Evolutionary conservation across 2,113 vertebrate genomes (phyloP).

Genomic region (rat (Rattus norvegicus)): GRCr8 NC_086033.1:94439001-94439500

Average conservation of each 20-base stretch:
- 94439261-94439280: background rate
- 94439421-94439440: background rate
- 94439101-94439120: background rate
- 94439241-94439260: background rate
- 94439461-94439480: background rate
- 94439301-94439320: background rate
- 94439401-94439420: background rate
- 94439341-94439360: background rate
- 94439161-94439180: background rate
- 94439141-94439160: background rate
- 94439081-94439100: background rate
- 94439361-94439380: background rate
- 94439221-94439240: background rate
- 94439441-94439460: background rate
- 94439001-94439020: background rate
- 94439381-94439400: background rate
- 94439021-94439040: background rate
- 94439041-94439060: background rate
- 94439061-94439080: background rate
- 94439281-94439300: background rate
- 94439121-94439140: background rate
- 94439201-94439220: background rate
- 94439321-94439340: background rate
- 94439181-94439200: background rate
- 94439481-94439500: background rate